Percentiles rank a stretch among this genome's conserved stretches.
phyloP scores from a whole-genome alignment of 2,113 vertebrate species.

The Lichenostomus cassidix region DNA sequence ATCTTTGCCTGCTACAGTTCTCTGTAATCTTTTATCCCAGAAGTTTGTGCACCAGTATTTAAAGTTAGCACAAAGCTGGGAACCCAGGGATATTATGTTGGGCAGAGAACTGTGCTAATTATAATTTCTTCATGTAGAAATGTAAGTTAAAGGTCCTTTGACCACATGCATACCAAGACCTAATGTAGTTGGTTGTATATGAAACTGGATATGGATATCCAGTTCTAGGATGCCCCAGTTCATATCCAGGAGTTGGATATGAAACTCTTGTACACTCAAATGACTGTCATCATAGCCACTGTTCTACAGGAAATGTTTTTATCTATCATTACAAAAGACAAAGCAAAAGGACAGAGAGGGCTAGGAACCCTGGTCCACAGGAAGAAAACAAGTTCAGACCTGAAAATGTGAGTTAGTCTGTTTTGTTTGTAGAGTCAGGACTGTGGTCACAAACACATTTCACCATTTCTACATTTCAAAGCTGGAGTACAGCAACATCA shows the following conservation, averaged over 20 bases:
- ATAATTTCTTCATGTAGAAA: neutral
- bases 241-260: neutral
- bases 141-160: neutral
- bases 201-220: neutral
- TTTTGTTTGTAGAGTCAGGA: neutral
- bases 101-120: neutral
- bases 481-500: neutral
- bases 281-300: neutral
- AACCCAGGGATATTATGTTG: neutral
- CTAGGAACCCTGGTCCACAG: neutral
- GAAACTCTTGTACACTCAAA: neutral
- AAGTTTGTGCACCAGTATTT: neutral
- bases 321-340: neutral
- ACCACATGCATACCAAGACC: neutral
- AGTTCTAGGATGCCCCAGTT: too few relatives aligned
- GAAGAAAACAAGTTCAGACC: neutral
- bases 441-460: neutral
- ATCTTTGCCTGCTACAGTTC: neutral
- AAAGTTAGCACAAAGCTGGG: neutral
- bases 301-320: neutral
- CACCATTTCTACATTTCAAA: neutral
- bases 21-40: neutral
- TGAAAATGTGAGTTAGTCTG: neutral
- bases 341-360: neutral
- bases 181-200: fast-evolving